Percentiles rank a stretch among this genome's conserved stretches.
Evolutionary conservation across 2,797 vertebrate genomes (phyloP).

Genomic region (Lagothrix lagotricha): DNA sequence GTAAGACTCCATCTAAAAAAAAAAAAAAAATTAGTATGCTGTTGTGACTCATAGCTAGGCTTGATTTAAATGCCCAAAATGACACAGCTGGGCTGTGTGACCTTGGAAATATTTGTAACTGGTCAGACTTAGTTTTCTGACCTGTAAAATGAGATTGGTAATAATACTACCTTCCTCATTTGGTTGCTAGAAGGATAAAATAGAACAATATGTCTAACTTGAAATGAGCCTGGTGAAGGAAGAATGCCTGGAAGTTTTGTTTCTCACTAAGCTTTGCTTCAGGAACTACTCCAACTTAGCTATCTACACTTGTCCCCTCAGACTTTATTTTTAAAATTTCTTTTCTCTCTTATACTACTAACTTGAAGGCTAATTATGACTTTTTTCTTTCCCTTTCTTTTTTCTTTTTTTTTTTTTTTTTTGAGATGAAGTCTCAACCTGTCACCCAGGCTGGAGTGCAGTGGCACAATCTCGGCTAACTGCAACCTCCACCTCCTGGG

Average conservation of each 20-base stretch:
- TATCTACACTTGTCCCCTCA: background rate
- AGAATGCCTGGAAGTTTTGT: background rate
- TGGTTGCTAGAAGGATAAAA: background rate
- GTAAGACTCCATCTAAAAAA: background rate
- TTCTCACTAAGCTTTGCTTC: background rate
- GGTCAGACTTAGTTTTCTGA: background rate
- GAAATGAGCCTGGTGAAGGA: conserved; percentile 28
- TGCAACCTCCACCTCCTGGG: background rate
- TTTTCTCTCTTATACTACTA: background rate
- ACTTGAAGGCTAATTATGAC: too few relatives aligned
- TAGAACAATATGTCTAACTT: background rate
- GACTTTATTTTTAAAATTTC: background rate
- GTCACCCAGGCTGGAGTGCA: background rate
- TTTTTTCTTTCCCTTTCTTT: too few relatives aligned
- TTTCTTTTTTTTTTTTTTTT: too few relatives aligned
- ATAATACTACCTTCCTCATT: background rate
- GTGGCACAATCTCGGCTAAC: background rate
- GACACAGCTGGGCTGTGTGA: background rate
- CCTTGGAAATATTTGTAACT: conserved; percentile 1
- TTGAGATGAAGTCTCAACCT: background rate
- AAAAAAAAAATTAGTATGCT: background rate
- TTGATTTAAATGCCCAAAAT: background rate
- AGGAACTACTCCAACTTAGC: background rate
- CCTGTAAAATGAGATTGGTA: background rate
- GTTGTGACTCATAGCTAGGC: background rate